A percentile compares a stretch with the other conserved stretches of the same genome.
Conservation (phyloP, 2,888 invertebrate genomes). For the Ophion costatus region DNA sequence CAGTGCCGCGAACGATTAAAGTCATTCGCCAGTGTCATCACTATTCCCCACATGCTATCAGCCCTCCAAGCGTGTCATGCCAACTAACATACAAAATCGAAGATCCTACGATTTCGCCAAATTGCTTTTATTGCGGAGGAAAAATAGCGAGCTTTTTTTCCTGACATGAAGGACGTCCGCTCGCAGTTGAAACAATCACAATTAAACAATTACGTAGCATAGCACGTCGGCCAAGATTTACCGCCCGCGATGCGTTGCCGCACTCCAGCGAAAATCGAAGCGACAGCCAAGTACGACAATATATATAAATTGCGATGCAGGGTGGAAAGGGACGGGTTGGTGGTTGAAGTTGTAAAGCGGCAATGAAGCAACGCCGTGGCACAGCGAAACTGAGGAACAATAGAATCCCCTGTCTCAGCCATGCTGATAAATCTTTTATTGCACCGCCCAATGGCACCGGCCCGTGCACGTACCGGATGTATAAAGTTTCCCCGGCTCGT, state of each 20-base stretch:
- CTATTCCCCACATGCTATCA: not conserved
- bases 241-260: not conserved
- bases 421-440: conserved; percentile 62
- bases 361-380: conserved; percentile 25
- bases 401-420: conserved; percentile 39
- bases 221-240: not conserved
- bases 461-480: conserved; percentile 11
- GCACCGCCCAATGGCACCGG: conserved; percentile 25
- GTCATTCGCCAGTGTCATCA: not conserved
- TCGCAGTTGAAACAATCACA: not conserved
- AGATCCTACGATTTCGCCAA: not conserved
- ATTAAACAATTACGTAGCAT: not conserved
- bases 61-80: no score
- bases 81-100: not conserved
- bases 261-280: conserved; percentile 48
- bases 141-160: not conserved
- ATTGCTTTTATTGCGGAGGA: not conserved
- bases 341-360: conserved; percentile 27
- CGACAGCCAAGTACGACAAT: conserved; percentile 13
- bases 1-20: not conserved
- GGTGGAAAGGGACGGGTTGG: not conserved
- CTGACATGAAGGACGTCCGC: not conserved
- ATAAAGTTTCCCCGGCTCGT: conserved; percentile 26
- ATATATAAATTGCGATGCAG: not conserved
- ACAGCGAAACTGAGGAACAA: conserved; percentile 34